Base-by-base conservation (phyloP, 2,113 vertebrate genomes). In the Neodon shergylaensis region DNA sequence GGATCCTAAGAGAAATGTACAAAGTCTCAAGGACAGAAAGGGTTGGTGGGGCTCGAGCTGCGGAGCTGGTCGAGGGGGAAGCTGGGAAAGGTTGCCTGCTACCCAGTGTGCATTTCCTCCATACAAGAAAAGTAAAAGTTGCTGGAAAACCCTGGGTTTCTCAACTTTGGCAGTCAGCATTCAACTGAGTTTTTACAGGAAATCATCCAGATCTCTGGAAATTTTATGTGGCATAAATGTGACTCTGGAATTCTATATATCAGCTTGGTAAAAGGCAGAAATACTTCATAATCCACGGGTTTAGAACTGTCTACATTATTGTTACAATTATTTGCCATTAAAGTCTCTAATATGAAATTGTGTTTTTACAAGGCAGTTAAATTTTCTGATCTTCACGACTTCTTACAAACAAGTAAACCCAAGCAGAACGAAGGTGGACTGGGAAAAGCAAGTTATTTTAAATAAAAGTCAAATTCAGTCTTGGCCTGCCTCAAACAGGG, bases 91-190 rank as follows among this genome's bases (percentile, higher is more conserved):
- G 16, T 17, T 77, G 14, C 31, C 58, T 73, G 72, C n/a, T 65
- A 16, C 87, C 42, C 70, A 70, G 16, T 49, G 10, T 63, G 21
- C 26, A 42, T 66, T 91, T 74, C 73, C 58, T 39, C n/a, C 63
- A 94, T 36, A 68, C 65, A 39, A 33, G 47, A 87, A 83, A 83
- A 81, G 72, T 16, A n/a, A 16, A 54, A 92, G 13, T 74, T 95
- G 76, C 74, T 54, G 65, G 92, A 73, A 97, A 96, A 94, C 39
- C 58, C 90, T 92, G 87, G 93, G 47, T 95, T 97, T 95, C 92
- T 65, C 96, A 96, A 81, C 65, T 90, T 22, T 87, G 78, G 93
- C 72, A 65, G 66, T 89, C 78, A 74, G 44, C 31, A 88, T 39
- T 42, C 42, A 58, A 58, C 47, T 83, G n/a, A 65, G 47, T 58